Evolutionary conservation across 2,113 vertebrate genomes (phyloP).

Genomic region (Diadophis punctatus): DNA sequence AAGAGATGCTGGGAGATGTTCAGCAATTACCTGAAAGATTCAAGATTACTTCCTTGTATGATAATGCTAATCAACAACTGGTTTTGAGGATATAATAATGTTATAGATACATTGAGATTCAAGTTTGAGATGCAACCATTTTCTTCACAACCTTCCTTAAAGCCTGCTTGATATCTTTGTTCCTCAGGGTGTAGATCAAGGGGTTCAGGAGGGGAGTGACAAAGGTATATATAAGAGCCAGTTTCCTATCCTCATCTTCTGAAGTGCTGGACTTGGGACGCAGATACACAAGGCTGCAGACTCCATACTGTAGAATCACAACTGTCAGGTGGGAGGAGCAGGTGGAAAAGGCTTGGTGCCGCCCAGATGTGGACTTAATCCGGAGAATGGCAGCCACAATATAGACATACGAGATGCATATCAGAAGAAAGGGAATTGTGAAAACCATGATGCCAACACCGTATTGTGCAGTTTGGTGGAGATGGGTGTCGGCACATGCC

Average conservation of each 20-base stretch:
- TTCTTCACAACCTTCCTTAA: neutral
- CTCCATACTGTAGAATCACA: constrained; percentile 40
- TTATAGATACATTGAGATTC: neutral
- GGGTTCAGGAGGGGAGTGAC: constrained; percentile 39
- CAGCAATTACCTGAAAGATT: neutral
- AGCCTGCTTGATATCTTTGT: constrained; percentile 45
- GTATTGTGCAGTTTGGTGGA: constrained; percentile 28
- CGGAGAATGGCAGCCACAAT: constrained; percentile 25
- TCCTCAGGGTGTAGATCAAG: constrained; percentile 9
- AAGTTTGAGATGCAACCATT: neutral
- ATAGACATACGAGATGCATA: constrained; percentile 30
- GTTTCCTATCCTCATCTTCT: constrained; percentile 20
- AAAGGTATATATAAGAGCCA: constrained; percentile 45
- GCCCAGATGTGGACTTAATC: neutral
- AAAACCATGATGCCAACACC: constrained; percentile 36
- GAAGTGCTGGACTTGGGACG: constrained; percentile 19
- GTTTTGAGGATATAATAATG: neutral
- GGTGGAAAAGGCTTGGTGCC: constrained; percentile 34
- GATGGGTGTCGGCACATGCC: constrained; percentile 31
- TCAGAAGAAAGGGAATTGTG: constrained; percentile 27
- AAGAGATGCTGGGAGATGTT: neutral
- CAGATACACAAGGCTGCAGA: constrained; percentile 37
- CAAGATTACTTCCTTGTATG: neutral
- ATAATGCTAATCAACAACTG: neutral
- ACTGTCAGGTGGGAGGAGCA: constrained; percentile 35